Evolutionary conservation across 2,113 vertebrate genomes (phyloP).

Genomic region (Toxotes jaculatrix): DNA sequence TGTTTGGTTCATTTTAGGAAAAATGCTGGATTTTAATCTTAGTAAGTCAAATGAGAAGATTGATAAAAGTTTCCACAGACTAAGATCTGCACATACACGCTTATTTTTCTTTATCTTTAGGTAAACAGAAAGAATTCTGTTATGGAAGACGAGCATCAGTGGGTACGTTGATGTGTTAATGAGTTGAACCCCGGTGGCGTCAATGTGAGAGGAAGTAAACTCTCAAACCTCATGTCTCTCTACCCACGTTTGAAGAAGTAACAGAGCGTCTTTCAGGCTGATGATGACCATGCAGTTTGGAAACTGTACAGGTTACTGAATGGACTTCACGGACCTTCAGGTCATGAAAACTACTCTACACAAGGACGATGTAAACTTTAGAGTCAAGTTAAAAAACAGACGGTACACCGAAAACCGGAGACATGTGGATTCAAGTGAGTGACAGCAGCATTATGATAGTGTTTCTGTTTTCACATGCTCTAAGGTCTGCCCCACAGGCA

Average conservation of each 20-base stretch:
- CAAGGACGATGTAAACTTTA: conserved; percentile 54
- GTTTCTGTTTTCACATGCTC: conserved; percentile 78
- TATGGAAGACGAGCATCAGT: conserved; percentile 43
- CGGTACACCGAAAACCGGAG: conserved; percentile 21
- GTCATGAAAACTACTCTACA: conserved; percentile 21
- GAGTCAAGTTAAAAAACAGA: conserved; percentile 39
- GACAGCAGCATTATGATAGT: conserved; percentile 68
- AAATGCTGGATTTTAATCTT: neutral
- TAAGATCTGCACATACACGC: neutral
- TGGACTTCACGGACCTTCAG: conserved; percentile 18
- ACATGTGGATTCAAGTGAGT: conserved; percentile 63
- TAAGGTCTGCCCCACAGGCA: conserved; percentile 56
- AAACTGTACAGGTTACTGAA: conserved; percentile 66
- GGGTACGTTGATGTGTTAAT: neutral
- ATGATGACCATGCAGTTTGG: conserved; percentile 64
- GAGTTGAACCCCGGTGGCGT: neutral
- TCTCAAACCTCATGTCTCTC: conserved; percentile 9
- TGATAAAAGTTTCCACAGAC: neutral
- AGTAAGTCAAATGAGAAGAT: neutral
- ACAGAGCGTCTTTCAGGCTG: conserved; percentile 29
- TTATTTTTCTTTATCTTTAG: neutral
- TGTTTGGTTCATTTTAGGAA: neutral
- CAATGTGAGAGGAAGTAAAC: neutral
- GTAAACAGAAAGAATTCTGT: neutral
- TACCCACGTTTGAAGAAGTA: neutral